Percentiles rank a stretch among this genome's conserved stretches.
Evolutionary conservation across 2,797 vertebrate genomes (phyloP).

Genomic region (Dallia pectoralis): DNA sequence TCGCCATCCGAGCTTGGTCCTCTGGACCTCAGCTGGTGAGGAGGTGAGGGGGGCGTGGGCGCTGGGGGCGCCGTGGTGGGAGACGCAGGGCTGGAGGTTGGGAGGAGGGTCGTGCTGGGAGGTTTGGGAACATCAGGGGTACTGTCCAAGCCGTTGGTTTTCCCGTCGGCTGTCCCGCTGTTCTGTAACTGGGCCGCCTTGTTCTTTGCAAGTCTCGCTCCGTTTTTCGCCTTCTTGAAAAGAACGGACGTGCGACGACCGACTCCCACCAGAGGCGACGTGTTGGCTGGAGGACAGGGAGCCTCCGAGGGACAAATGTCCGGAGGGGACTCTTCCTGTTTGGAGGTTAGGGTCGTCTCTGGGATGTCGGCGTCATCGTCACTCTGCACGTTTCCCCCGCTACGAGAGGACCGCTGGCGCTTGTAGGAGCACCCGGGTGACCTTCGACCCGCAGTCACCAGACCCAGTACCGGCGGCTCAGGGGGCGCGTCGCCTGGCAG

Average conservation of each 20-base stretch:
- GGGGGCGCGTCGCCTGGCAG: constrained; percentile 87
- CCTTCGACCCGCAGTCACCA: constrained; percentile 81
- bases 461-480: constrained; percentile 86
- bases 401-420: constrained; percentile 73
- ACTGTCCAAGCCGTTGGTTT: constrained; percentile 55
- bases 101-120: constrained; percentile 47
- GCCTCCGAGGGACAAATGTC: constrained; percentile 73
- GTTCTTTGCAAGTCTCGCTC: constrained; percentile 75
- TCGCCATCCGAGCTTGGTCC: constrained; percentile 77
- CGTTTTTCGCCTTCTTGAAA: constrained; percentile 94
- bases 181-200: constrained; percentile 76
- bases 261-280: constrained; percentile 68
- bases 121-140: constrained; percentile 36
- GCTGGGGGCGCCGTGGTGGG: constrained; percentile 44
- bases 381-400: constrained; percentile 62
- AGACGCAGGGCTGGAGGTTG: constrained; percentile 49
- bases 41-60: constrained; percentile 60
- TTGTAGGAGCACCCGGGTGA: constrained; percentile 79
- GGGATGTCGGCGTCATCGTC: constrained; percentile 69
- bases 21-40: constrained; percentile 78
- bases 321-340: constrained; percentile 72
- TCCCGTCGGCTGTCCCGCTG: constrained; percentile 66
- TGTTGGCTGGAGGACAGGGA: constrained; percentile 37
- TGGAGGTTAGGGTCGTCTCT: constrained; percentile 57
- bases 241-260: constrained; percentile 88